Base-by-base conservation (phyloP, 2,888 invertebrate genomes). In the Calliphora vomitoria region DNA sequence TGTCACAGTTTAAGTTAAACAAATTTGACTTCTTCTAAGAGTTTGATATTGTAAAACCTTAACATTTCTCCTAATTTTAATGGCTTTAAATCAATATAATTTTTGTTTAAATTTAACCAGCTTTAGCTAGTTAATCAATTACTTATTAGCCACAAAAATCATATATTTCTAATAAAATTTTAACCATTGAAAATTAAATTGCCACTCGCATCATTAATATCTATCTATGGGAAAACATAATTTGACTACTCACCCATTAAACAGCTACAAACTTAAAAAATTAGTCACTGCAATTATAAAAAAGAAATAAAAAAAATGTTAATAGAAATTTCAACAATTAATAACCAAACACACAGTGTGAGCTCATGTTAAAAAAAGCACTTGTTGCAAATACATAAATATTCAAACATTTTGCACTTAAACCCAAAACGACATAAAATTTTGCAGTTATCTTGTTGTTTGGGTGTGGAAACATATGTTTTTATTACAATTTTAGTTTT, bases 401-500 rank as follows among this genome's bases (percentile, higher is more conserved):
- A 50, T 50, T 6, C 35, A 18, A 50, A 38, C 35, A 18, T 10
- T 35, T 55, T 18, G 13, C 55, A n/a, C 15, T 25, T 4, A 53
- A 35, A 50, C 13, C 11, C n/a, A 53, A 71, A 71, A 31, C 15
- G 35, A 53, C 35, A 71, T 8, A 53, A 55, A n/a, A 35, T 72
- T 35, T 25, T 20, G 8, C n/a, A 47, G 15, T 31, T 47, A 72
- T 44, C 0, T 1, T 20, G 11, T 82, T 8, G 68, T 60, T 82
- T 76, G 62, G 76, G 76, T 76, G 82, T 82, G 62, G 53, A 60
- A 69, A 69, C 69, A 69, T 10, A 44, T 76, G 53, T 60, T 35
- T 35, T 38, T 38, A 18, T 38, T 72, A 55, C 38, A 38, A 58
- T 25, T 81, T 66, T 10, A 6, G 38, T 41, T 44, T 74, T 58